These are phyloP conservation scores for Pedionomus torquatus DNA, from an alignment of 2,113 vertebrate genomes.

Conservation along the genomic window DNA sequence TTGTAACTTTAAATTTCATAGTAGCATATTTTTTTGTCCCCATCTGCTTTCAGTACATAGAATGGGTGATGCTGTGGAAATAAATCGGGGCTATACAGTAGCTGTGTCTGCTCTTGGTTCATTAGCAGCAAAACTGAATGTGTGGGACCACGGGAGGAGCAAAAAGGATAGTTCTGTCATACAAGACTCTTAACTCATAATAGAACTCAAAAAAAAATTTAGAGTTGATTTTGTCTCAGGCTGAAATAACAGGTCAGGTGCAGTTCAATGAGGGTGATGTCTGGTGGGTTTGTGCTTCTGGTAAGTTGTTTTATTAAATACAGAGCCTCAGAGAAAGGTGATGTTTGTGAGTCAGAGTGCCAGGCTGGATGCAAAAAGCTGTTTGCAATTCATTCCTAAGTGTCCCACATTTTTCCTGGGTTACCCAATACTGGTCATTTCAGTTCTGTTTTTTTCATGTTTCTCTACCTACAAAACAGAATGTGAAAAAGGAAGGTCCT, in stretches of 20 bases:
- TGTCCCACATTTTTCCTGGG: not conserved
- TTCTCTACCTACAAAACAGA: not conserved
- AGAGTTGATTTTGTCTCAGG: not conserved
- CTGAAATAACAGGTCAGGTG: not conserved
- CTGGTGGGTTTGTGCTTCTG: not conserved
- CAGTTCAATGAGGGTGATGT: not conserved
- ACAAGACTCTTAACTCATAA: not conserved
- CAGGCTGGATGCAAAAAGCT: not conserved
- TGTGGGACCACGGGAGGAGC: not conserved
- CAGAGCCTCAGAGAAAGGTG: not conserved
- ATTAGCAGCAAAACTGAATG: not conserved
- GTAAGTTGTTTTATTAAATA: not conserved
- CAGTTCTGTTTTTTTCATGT: not conserved
- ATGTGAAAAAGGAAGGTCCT: not conserved
- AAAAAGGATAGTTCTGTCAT: not conserved
- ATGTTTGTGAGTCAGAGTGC: not conserved
- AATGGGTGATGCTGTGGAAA: not conserved
- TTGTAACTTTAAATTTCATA: not conserved
- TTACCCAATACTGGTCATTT: not conserved
- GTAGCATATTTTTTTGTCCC: not conserved
- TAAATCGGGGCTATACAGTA: not conserved
- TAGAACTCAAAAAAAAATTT: not conserved
- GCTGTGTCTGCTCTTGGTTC: not conserved
- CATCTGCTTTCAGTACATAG: not conserved
- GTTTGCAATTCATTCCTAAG: not conserved